Percentiles rank a stretch among this genome's conserved stretches.
These are phyloP conservation scores for Falcunculus frontatus DNA, from an alignment of 2,113 vertebrate genomes.

Conservation along the genomic window DNA sequence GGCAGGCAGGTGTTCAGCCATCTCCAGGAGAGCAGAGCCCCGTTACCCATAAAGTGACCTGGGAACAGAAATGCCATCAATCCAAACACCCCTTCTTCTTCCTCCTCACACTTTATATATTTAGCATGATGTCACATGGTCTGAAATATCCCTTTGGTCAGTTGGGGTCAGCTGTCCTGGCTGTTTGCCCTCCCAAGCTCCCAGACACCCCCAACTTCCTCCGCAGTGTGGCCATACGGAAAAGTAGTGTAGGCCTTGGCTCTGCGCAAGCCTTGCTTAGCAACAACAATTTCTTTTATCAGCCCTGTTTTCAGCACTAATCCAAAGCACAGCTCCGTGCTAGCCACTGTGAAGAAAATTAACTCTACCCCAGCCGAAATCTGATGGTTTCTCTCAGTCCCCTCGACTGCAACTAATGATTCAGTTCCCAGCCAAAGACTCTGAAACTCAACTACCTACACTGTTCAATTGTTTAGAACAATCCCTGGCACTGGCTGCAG, in stretches of 20 bases:
- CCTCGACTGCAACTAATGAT: neutral
- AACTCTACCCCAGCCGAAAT: neutral
- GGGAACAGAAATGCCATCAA: neutral
- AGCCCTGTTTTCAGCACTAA: neutral
- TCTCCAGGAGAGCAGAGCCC: too few relatives aligned
- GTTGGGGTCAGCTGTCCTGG: neutral
- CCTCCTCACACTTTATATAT: neutral
- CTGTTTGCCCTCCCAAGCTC: neutral
- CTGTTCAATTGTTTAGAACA: neutral
- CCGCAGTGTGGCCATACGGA: fast-evolving
- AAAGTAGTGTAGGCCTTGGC: neutral
- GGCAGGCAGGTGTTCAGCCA: neutral
- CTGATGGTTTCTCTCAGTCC: neutral
- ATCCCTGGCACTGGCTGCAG: neutral
- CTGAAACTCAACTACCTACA: neutral
- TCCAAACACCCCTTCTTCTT: neutral
- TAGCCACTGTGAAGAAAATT: neutral
- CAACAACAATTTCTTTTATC: neutral
- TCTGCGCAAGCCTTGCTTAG: neutral
- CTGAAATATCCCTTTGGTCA: neutral
- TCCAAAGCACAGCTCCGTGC: neutral
- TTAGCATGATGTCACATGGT: neutral
- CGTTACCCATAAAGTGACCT: neutral
- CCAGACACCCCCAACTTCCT: neutral
- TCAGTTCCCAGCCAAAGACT: neutral